phyloP scores from a whole-genome alignment of 2,113 vertebrate genomes.

The Gallinago media region DNA sequence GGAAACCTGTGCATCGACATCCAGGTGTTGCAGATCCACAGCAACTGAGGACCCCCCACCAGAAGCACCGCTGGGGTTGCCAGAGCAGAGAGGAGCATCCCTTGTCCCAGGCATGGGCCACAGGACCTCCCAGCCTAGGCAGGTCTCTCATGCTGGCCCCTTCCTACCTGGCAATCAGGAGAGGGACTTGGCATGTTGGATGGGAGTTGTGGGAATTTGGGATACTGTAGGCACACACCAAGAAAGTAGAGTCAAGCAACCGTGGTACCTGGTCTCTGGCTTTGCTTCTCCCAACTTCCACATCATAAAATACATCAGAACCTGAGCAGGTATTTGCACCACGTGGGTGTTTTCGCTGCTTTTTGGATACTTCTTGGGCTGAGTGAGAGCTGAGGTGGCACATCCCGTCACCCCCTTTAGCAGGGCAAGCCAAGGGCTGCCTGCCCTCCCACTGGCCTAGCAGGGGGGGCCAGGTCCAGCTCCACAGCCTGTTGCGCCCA shows the following conservation, averaged over 20 bases:
- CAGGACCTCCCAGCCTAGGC: background rate
- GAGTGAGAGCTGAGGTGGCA: background rate
- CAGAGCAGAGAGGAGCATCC: background rate
- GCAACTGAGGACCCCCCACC: background rate
- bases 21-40: background rate
- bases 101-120: rapidly evolving
- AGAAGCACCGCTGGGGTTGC: background rate
- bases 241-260: background rate
- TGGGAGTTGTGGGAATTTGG: rapidly evolving
- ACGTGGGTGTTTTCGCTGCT: background rate
- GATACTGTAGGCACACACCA: background rate
- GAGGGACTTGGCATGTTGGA: rapidly evolving
- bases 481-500: background rate
- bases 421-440: background rate
- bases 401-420: too few species aligned
- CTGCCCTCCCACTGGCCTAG: too few species aligned
- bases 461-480: rapidly evolving
- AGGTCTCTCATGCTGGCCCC: background rate
- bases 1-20: background rate
- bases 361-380: background rate
- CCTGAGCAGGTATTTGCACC: rapidly evolving
- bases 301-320: background rate
- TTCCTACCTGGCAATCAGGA: background rate
- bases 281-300: background rate
- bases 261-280: background rate